Base-by-base conservation (phyloP, 2,113 vertebrate genomes). In the Platichthys stellatus region DNA sequence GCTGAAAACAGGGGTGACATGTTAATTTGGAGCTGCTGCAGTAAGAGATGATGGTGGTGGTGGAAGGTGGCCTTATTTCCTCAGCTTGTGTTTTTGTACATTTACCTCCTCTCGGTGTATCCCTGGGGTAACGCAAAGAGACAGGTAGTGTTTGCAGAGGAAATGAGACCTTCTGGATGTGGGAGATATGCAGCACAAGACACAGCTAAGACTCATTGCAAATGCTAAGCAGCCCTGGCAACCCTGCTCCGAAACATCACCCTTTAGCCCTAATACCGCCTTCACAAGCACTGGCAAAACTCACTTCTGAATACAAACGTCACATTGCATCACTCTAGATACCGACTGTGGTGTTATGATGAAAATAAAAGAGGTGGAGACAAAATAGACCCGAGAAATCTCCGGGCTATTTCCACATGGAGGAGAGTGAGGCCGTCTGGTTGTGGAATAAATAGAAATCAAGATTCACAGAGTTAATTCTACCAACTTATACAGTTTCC, bases 71-170 rank as follows among this genome's bases (percentile, higher is more conserved):
- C 66, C 73, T 62, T 69, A 47, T 84, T 78, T 85, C 69, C 74
- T 68, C 18, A 8, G 58, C 79, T 80, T 74, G 43, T 76, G 43
- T 76, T 83, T 85, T 76, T 85, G 74, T 76, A 63, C 69, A 54
- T 64, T 73, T 78, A 40, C 21, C 64, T 69, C 81, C 13, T 71
- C 80, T 72, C 26, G 69, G 28, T 76, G 59, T 40, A 23, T 86
- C 87, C 85, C 85, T 53, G 65, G 60, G 85, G 78, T 80, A 75
- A 85, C 21, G 20, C 76, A 63, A 67, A 63, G 61, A 89, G 89
- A 86, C 88, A 92, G 88, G 89, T 91, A 85, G 84, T 89, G 88
- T 92, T 91, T 91, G 85, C 83, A 88, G 84, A 83, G 74, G 63
- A 91, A 89, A 90, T 90, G 85, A 91, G 91, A 81, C 86, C 84